Percentiles rank a stretch among this genome's conserved stretches.
Conservation (phyloP, 2,797 vertebrate genomes). For the Peromyscus nudipes region DNA sequence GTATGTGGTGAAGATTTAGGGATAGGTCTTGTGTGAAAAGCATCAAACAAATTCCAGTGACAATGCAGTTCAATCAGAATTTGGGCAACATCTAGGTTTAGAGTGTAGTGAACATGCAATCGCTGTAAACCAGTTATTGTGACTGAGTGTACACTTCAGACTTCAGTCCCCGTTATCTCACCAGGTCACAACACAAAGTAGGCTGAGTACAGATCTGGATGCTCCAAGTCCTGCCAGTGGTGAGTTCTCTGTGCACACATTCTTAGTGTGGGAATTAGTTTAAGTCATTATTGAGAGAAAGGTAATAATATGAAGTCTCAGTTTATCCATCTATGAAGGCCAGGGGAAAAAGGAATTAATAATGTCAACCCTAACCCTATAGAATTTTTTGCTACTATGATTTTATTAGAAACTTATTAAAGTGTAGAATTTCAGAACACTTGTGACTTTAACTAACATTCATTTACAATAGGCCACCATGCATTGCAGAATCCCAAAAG, state of each 20-base stretch:
- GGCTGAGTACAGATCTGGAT: not conserved
- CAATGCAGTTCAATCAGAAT: not conserved
- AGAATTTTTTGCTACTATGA: not conserved
- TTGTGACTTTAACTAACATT: constrained; percentile 60
- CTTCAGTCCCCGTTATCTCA: not conserved
- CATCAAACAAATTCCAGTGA: not conserved
- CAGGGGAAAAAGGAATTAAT: not conserved
- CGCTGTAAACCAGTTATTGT: not conserved
- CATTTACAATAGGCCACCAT: constrained; percentile 59
- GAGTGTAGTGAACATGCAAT: not conserved
- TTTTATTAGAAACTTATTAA: constrained; percentile 61
- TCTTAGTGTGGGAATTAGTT: not conserved
- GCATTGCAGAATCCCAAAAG: constrained; percentile 37
- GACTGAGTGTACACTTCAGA: accelerated
- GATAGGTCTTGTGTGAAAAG: not conserved
- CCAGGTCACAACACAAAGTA: not conserved
- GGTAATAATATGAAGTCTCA: not conserved
- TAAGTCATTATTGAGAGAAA: not conserved
- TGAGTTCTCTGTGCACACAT: not conserved
- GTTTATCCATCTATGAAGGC: not conserved
- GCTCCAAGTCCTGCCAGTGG: not conserved
- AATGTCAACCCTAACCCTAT: not conserved
- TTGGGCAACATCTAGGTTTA: not conserved
- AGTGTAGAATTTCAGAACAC: constrained; percentile 57
- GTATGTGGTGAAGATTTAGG: not conserved